Conservation (phyloP, 2,888 invertebrate genomes). For the Prenolepis imparis region DNA sequence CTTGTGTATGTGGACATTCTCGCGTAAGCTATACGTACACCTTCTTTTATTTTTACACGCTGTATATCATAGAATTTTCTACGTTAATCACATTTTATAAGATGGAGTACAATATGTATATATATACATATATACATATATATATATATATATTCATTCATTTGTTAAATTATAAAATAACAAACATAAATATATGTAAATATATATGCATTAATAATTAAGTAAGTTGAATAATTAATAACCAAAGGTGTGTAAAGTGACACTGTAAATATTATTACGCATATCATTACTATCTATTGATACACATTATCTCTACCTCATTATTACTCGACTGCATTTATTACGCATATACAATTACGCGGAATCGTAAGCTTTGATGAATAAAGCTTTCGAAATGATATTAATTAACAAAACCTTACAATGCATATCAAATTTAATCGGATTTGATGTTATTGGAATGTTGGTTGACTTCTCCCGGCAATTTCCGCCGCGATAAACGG, state of each 20-base stretch:
- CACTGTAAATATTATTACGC: slow-evolving; percentile 16
- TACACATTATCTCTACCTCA: background rate
- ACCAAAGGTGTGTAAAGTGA: slow-evolving; percentile 29
- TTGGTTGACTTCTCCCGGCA: slow-evolving; percentile 3
- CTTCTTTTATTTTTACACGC: slow-evolving; percentile 6
- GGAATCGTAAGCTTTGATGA: background rate
- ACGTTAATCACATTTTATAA: background rate
- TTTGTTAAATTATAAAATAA: slow-evolving; percentile 6
- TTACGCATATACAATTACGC: background rate
- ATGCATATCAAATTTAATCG: background rate
- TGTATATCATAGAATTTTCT: slow-evolving; percentile 23
- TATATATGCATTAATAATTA: background rate
- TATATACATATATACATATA: background rate
- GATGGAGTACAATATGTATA: background rate
- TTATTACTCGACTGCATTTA: background rate
- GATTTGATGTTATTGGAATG: background rate
- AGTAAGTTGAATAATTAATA: slow-evolving; percentile 33
- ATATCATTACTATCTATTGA: slow-evolving; percentile 7
- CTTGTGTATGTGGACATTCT: slow-evolving; percentile 38
- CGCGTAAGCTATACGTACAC: background rate
- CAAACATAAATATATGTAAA: background rate
- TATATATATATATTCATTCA: background rate
- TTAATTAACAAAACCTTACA: slow-evolving; percentile 24
- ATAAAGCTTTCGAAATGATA: background rate
- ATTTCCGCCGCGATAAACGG: background rate